These are phyloP conservation scores for Drosophila asahinai DNA, from an alignment of 1,140 invertebrate genomes.

Conservation along the genomic window DNA sequence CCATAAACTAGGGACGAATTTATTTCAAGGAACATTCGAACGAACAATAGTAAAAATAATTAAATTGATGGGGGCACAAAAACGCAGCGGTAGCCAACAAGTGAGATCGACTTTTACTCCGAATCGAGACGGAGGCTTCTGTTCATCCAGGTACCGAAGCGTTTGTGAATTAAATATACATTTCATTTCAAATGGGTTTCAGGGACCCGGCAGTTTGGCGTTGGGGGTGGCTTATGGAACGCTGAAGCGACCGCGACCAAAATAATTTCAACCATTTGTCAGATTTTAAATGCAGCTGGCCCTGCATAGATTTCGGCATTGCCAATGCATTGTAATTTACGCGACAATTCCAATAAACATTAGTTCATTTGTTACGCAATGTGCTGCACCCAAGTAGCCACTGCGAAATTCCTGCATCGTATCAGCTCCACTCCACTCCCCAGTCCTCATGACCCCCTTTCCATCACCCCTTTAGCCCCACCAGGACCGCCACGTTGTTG, in stretches of 20 bases:
- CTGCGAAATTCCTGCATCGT: constrained; percentile 10
- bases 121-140: constrained; percentile 14
- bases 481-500: constrained; percentile 37
- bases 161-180: constrained; percentile 45
- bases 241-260: constrained; percentile 54
- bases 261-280: constrained; percentile 78
- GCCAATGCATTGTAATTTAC: constrained; percentile 74
- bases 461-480: not conserved
- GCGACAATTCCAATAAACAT: constrained; percentile 83
- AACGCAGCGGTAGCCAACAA: constrained; percentile 26
- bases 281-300: constrained; percentile 69
- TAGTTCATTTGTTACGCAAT: constrained; percentile 76
- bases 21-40: constrained; percentile 70
- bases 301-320: constrained; percentile 63
- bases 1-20: constrained; percentile 80
- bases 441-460: not conserved
- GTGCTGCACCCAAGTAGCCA: constrained; percentile 36
- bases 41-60: constrained; percentile 78
- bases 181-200: constrained; percentile 42
- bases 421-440: not conserved
- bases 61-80: constrained; percentile 70
- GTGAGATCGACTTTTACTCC: constrained; percentile 37
- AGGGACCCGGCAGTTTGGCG: not conserved
- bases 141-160: constrained; percentile 27
- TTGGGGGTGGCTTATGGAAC: not conserved